A percentile compares a stretch with the other conserved stretches of the same genome.
Evolutionary conservation across 2,113 vertebrate genomes (phyloP).

Genomic region (Carlito syrichta): DNA sequence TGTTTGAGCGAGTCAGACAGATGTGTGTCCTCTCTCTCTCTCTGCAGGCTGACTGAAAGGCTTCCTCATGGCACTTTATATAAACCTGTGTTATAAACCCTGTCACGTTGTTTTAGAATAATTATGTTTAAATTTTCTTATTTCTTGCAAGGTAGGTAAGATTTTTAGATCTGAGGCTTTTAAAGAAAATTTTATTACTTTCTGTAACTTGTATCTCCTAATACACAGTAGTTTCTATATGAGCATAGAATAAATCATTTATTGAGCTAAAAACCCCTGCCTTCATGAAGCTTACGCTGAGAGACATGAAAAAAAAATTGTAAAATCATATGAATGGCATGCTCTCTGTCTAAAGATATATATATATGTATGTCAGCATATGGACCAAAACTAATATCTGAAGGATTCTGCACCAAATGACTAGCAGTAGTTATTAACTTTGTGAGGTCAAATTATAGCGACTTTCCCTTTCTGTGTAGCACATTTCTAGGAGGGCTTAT

Average conservation of each 20-base stretch:
- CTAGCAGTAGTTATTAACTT: neutral
- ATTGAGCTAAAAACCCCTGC: slow-evolving; percentile 1
- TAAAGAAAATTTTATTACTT: slow-evolving; percentile 5
- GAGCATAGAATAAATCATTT: neutral
- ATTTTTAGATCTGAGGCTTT: neutral
- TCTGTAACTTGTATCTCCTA: neutral
- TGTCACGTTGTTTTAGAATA: neutral
- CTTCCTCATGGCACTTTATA: neutral
- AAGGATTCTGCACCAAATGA: neutral
- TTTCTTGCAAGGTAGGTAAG: neutral
- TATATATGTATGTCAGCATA: neutral
- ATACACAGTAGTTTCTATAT: neutral
- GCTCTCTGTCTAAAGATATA: neutral
- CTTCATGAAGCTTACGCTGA: neutral
- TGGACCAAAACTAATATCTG: neutral
- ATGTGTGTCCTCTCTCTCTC: neutral
- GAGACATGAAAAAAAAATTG: neutral
- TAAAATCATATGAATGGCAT: neutral
- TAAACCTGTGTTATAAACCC: neutral
- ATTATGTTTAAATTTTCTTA: neutral
- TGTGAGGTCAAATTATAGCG: neutral
- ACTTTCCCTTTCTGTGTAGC: neutral
- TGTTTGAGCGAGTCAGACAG: neutral
- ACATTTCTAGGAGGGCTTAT: neutral
- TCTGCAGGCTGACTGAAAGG: fast-evolving